phyloP scores from a whole-genome alignment of 1,140 invertebrate genomes.

The Cotesia vestalis region DNA sequence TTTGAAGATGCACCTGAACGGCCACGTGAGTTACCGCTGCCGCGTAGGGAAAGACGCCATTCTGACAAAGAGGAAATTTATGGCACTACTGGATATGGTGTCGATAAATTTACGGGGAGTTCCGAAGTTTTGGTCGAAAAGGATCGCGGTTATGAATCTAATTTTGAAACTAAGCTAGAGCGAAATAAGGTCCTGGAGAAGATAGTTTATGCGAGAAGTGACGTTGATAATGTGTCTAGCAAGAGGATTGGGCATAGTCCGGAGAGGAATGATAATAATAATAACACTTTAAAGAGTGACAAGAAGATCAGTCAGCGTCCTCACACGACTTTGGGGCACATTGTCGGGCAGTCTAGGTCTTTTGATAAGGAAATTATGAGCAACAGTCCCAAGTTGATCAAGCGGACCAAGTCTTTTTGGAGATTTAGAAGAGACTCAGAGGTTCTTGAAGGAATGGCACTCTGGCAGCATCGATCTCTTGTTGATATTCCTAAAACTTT shows the following conservation, averaged over 20 bases:
- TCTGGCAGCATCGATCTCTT: conserved; percentile 85
- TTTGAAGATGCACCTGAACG: conserved; percentile 62
- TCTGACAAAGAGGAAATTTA: conserved; percentile 63
- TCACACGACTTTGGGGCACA: conserved; percentile 56
- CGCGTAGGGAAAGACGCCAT: conserved; percentile 50
- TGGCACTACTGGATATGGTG: conserved; percentile 51
- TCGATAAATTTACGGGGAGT: conserved; percentile 33
- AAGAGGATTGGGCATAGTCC: conserved; percentile 47
- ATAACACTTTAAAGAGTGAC: conserved; percentile 65
- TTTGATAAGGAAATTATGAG: conserved; percentile 63
- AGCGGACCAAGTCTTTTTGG: conserved; percentile 86
- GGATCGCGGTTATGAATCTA: conserved; percentile 63
- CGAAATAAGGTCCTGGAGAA: conserved; percentile 58
- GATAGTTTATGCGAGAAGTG: conserved; percentile 27
- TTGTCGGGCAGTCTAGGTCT: conserved; percentile 53
- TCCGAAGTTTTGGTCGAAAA: conserved; percentile 48
- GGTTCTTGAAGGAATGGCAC: conserved; percentile 82
- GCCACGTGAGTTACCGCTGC: conserved; percentile 46
- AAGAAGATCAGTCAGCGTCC: conserved; percentile 47
- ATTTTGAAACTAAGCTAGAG: conserved; percentile 64
- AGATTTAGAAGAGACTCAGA: conserved; percentile 77
- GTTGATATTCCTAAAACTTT: conserved; percentile 72
- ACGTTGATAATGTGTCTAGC: conserved; percentile 18
- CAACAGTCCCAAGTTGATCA: conserved; percentile 68
- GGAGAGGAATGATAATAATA: conserved; percentile 69